Evolutionary conservation across 2,797 vertebrate genomes (phyloP), one percentile per base, ranked within the genome.

Genomic region (Carduelis carduelis): DNA sequence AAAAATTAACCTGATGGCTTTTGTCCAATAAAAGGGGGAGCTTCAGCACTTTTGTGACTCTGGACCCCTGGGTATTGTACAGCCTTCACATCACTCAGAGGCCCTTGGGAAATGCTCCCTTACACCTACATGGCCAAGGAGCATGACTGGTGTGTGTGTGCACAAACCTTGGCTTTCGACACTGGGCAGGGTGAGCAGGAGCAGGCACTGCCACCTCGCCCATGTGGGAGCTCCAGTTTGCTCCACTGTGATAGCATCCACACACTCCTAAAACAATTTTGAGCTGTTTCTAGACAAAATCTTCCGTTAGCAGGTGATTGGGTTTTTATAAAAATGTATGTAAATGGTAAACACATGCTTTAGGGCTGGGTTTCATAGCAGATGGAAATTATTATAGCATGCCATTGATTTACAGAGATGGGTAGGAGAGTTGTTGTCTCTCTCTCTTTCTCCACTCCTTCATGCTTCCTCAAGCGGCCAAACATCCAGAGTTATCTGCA

Each of bases 161-260:
- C 22, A 10, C 20, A 32, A 52, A 49, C 37, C 12, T 43, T 21
- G 39, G 4, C 3, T 76, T 61, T 66, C 1, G 1, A 9, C 24
- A n/a, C 35, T 7, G 11, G 30, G 35, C 55, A 55, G 22, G 2
- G 14, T 14, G 35, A 89, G 27, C 43, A 39, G 41, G 27, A 68
- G 18, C 5, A 9, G 9, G 12, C 18, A 17, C 14, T 0, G 0
- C 17, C 13, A 4, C 26, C 37, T 23, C 2, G 0, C 12, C 24
- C n/a, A 9, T 0, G 0, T 13, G 14, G 50, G 28, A 32, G 10
- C 43, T 65, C 44, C 15, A 7, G 2, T 34, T 70, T 8, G 0
- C 12, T 66, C 39, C 0, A 0, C 37, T 27, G 21, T 22, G 6
- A 37, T 9, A 69, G 47, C 34, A 18, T 3, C 10, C 8, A 2